Evolutionary conservation across 1,140 invertebrate genomes (phyloP), one percentile per base, ranked within the genome.

Genomic region (Drosophila rufa): DNA sequence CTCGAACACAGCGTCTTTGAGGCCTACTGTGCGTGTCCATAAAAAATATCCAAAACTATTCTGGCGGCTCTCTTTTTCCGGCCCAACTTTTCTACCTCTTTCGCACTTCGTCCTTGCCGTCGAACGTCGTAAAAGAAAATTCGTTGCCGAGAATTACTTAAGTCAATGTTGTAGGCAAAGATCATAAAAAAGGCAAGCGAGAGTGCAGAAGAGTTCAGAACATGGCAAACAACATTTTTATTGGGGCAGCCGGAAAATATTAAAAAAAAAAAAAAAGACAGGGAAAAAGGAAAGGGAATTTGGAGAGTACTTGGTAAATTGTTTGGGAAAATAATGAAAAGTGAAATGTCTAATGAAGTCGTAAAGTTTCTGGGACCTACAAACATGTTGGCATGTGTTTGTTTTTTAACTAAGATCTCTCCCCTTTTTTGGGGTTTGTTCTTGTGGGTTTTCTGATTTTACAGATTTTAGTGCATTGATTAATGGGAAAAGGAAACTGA

Each of bases 311-410:
- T 80, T 84, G 75, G 58, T 82, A 82, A 84, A 85, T 77, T 58
- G 42, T 66, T 82, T 59, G 74, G 25, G 75, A 76, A 80, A 81
- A 80, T 57, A 64, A 82, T 77, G 60, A 87, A 85, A 87, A 86
- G 82, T 87, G 83, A 86, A 86, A 89, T 83, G 76, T 75, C 71
- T 89, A 89, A 86, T 89, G 80, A 87, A 87, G 84, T 74, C 84
- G 82, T 89, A 87, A 86, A 86, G 48, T 50, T 48, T 60, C 47
- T 75, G 50, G 61, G 75, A 45, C 62, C 69, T 62, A 47, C 64
- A 62, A 55, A 66, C 82, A 82, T 82, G 82, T 67, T 86, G 82
- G 78, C 62, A 85, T 77, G 75, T 68, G 51, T 64, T 25, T 36
- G 58, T 33, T 45, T 12, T 50, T 25, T 38, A 55, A 50, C 36